Evolutionary conservation across 2,113 vertebrate species (phyloP).

Genomic region (Nycticebus coucang): DNA sequence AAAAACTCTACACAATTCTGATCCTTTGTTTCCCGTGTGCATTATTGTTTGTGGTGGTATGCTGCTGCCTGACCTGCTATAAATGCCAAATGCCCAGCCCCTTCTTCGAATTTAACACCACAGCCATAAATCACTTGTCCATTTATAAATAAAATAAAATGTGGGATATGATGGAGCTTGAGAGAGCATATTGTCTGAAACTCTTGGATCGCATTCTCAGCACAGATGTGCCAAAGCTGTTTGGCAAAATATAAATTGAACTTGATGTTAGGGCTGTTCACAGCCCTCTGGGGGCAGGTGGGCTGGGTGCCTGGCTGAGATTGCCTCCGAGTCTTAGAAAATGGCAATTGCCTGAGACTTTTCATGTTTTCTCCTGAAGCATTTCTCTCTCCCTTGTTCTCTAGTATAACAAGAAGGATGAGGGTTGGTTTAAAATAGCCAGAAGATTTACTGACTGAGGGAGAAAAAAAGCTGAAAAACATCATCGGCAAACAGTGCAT

Average conservation of each 20-base stretch:
- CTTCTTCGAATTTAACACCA: conserved; percentile 59
- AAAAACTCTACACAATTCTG: not conserved
- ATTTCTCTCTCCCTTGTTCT: not conserved
- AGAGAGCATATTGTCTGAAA: conserved; percentile 63
- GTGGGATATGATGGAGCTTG: conserved; percentile 36
- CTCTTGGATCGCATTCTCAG: conserved; percentile 62
- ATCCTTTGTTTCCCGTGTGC: conserved; percentile 52
- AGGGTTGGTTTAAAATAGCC: conserved; percentile 16
- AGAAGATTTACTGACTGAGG: not conserved
- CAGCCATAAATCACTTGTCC: conserved; percentile 57
- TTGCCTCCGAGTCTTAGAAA: conserved; percentile 40
- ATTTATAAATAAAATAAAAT: conserved; percentile 74
- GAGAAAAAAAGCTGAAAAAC: not conserved
- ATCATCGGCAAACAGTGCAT: not conserved
- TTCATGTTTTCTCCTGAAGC: conserved; percentile 12
- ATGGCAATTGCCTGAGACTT: conserved; percentile 1
- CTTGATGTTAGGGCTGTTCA: conserved; percentile 50
- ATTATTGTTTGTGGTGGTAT: conserved; percentile 48
- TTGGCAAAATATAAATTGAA: conserved; percentile 63
- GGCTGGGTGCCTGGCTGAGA: conserved; percentile 33
- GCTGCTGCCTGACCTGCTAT: not conserved
- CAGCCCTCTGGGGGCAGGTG: not conserved
- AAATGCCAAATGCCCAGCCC: conserved; percentile 49
- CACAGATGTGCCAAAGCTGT: conserved; percentile 61
- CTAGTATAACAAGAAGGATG: not conserved